A percentile compares a stretch with the other conserved stretches of the same genome.
phyloP scores from a whole-genome alignment of 1,140 invertebrate genomes.

The Coptotermes formosanus region DNA sequence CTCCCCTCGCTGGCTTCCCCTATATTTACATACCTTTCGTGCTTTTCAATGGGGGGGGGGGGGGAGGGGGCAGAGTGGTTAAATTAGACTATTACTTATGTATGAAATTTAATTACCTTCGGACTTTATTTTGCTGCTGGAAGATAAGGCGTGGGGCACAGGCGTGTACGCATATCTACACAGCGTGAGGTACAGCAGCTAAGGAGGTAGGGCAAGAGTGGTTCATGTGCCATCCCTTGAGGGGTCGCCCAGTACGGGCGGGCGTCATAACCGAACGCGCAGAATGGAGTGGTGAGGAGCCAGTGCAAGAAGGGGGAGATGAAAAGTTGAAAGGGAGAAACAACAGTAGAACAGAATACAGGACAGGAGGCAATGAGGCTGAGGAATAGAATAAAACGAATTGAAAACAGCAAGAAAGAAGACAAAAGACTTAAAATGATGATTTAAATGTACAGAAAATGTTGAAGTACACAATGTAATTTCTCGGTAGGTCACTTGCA shows the following conservation, averaged over 20 bases:
- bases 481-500: background rate
- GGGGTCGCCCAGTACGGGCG: background rate
- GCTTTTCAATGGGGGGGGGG: background rate
- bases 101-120: slow-evolving; percentile 9
- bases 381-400: background rate
- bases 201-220: background rate
- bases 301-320: background rate
- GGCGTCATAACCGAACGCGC: background rate
- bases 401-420: background rate
- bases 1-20: background rate
- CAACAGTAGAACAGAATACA: background rate
- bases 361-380: background rate
- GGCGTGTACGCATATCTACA: background rate
- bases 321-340: background rate
- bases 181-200: background rate
- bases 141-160: background rate
- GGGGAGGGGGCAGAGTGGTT: too few relatives aligned
- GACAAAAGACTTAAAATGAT: background rate
- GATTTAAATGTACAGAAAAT: background rate
- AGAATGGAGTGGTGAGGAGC: background rate
- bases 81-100: slow-evolving; percentile 16
- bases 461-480: background rate
- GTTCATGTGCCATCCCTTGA: background rate
- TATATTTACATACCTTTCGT: slow-evolving; percentile 4
- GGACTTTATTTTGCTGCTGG: background rate